Conservation (phyloP, 2,888 invertebrate genomes). For the Branchellion lobata region DNA sequence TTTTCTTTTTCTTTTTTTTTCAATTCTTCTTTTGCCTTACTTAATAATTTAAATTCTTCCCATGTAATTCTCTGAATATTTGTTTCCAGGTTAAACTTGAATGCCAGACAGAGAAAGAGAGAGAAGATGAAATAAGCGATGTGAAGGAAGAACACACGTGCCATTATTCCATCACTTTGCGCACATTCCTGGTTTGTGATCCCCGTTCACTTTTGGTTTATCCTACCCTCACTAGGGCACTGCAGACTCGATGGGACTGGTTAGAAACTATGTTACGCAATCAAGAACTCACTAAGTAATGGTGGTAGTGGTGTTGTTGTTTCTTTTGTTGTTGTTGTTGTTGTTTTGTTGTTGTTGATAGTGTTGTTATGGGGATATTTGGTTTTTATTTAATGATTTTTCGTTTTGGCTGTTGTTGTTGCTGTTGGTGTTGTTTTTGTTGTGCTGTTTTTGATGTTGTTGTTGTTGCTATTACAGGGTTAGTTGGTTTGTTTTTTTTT, state of each 20-base stretch:
- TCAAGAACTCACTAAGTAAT: neutral
- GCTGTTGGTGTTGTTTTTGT: too few species aligned
- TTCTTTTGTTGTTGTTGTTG: too few species aligned
- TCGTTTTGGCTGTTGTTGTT: too few species aligned
- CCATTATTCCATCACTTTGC: neutral
- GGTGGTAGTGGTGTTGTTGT: too few species aligned
- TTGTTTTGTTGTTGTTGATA: too few species aligned
- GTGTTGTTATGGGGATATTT: too few species aligned
- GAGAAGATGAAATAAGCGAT: neutral
- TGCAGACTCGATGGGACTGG: neutral
- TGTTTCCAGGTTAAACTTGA: neutral
- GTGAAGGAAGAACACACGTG: neutral
- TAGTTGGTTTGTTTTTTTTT: too few species aligned
- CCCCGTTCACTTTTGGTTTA: neutral
- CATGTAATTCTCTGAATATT: neutral
- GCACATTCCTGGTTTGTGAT: neutral
- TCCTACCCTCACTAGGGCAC: neutral
- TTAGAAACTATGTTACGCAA: neutral
- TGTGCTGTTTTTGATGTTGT: too few species aligned
- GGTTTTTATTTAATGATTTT: too few species aligned
- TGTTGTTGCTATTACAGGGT: too few species aligned
- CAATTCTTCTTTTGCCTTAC: too few species aligned
- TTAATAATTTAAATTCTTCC: neutral
- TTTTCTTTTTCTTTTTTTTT: too few species aligned
- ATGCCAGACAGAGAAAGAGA: neutral